Base-by-base conservation (phyloP, 2,113 vertebrate species). In the Zeus faber region DNA sequence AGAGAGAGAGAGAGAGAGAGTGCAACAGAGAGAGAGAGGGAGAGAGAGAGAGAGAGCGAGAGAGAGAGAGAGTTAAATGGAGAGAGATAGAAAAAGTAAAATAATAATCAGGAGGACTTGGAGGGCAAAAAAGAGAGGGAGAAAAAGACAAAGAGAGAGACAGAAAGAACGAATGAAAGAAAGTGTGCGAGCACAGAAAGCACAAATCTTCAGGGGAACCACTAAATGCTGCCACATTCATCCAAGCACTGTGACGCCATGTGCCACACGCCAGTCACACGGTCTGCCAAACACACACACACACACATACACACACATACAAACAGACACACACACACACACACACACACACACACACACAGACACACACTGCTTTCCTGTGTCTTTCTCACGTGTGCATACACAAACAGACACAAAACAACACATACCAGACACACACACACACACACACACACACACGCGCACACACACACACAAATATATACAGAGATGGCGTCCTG, bases 191-290 rank as follows among this genome's bases (percentile, higher is more conserved):
- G 11, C 17, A 14, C 21, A 46, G 14, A 24, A 23, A 25, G 14
- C 1, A 48, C 22, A 47, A n/a, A 37, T 37, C 33, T 37, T 14
- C 9, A 37, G 57, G 57, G 72, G 70, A 85, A 87, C 83, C 83
- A 78, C 84, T 86, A 85, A 88, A 79, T 64, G 80, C 60, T 87
- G 82, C 82, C 82, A 83, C 76, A 88, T 85, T 87, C 72, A 67
- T 71, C 71, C 73, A n/a, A 67, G 26, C 39, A 62, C 54, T 62
- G 64, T 72, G 78, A 84, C 63, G 70, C 72, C 65, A 69, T 74
- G 81, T 37, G 33, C 64, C 71, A 71, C 80, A 76, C 62, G 68
- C 71, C 71, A 69, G 61, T 69, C 75, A 65, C 64, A 56, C 50
- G 16, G 67, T 72, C 54, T 62, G 70, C 49, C 65, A 49, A 41